Base-by-base conservation (phyloP, 2,797 vertebrate genomes). In the Spinibarbus caldwelli region DNA sequence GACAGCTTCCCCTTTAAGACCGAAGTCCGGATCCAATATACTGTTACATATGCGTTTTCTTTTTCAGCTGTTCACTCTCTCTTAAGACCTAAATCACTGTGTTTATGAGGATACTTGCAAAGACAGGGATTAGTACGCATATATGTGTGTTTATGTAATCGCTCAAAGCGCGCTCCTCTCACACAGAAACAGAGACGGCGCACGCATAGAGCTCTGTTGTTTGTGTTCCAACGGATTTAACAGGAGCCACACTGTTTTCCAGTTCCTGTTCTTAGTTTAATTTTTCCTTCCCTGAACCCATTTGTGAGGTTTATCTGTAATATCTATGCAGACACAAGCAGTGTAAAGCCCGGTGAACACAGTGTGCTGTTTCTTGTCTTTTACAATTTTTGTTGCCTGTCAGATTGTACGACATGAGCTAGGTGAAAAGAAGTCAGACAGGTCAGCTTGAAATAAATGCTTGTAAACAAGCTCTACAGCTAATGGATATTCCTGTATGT, bases 251-350 rank as follows among this genome's bases (percentile, higher is more conserved):
- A 47, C 26, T 49, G 76, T 59, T 79, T 79, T 36, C 12, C 26
- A n/a, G n/a, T 72, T 57, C 34, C 8, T 15, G 26, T n/a, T 78
- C 14, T 36, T 21, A 26, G 76, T 85, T 70, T 71, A 85, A 78
- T 45, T 29, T 71, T 47, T 78, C 29, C 66, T 78, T 54, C 21
- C 49, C 29, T n/a, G 7, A 45, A 34, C 19, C 45, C 5, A 54
- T 43, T 19, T 68, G 45, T 54, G 7, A n/a, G 29, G 15, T 41
- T 81, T 70, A 54, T 34, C 10, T 64, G 10, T 41, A 38, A 57
- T 11, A 71, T 72, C 12, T 21, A 2, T 71, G 15, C 12, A 38
- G 26, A 81, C 12, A 80, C 6, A 31, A 10, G 9, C 43, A 52
- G 64, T 38, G 41, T 36, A 19, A 67, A 66, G 3, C 54, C 36